Conservation (phyloP, 2,888 invertebrate species). For the Helleia helle region DNA sequence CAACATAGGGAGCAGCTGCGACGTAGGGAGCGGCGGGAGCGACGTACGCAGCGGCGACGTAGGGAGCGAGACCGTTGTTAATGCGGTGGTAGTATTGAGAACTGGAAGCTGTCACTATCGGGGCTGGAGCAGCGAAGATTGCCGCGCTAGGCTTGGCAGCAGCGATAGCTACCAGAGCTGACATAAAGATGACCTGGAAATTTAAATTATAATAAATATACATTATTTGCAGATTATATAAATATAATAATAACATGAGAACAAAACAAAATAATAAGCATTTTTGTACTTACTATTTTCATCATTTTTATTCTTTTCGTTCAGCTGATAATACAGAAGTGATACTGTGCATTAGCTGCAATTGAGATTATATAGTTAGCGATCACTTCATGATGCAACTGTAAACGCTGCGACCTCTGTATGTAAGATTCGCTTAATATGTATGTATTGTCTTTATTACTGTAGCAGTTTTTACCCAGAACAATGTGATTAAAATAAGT, state of each 20-base stretch:
- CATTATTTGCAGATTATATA: too few relatives aligned
- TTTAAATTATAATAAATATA: too few relatives aligned
- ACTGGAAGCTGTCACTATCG: conserved; percentile 77
- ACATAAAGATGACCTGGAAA: conserved; percentile 46
- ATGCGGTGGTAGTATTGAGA: conserved; percentile 79
- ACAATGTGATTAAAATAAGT: background rate
- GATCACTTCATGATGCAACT: background rate
- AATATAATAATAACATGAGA: too few relatives aligned
- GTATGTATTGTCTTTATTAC: background rate
- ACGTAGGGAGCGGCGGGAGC: conserved; percentile 34
- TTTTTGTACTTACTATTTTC: conserved; percentile 48
- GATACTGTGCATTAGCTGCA: conserved; percentile 28
- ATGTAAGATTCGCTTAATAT: conserved; percentile 3
- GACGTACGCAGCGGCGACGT: conserved; percentile 51
- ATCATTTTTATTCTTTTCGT: conserved; percentile 48
- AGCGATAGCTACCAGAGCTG: conserved; percentile 48
- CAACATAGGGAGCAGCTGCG: conserved; percentile 35
- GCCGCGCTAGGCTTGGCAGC: conserved; percentile 47
- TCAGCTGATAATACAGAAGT: conserved; percentile 41
- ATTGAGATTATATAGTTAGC: conserved; percentile 44
- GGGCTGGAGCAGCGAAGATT: conserved; percentile 26
- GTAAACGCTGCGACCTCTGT: background rate
- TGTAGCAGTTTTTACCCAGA: background rate
- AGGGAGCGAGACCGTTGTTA: conserved; percentile 69
- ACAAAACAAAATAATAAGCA: too few relatives aligned